A percentile compares a stretch with the other conserved stretches of the same genome.
Evolutionary conservation across 2,113 vertebrate species (phyloP).

Genomic region (Callocephalon fimbriatum): DNA sequence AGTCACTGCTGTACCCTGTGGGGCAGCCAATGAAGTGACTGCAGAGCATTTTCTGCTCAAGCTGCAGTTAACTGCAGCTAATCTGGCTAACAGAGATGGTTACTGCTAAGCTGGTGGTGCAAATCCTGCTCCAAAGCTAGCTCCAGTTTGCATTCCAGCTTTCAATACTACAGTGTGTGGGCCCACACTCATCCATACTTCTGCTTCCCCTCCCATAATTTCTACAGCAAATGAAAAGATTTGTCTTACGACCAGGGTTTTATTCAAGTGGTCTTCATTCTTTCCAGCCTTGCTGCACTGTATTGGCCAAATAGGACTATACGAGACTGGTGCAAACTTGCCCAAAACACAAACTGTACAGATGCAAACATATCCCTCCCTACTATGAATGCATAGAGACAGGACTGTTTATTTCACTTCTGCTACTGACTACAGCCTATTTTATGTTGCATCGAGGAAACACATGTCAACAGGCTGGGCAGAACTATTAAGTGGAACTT

Average conservation of each 20-base stretch:
- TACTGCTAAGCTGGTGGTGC: too few relatives aligned
- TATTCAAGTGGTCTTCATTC: not conserved
- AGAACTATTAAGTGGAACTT: not conserved
- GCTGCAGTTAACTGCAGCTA: not conserved
- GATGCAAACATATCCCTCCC: not conserved
- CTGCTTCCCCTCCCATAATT: not conserved
- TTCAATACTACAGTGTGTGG: not conserved
- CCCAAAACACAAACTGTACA: not conserved
- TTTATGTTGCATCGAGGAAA: not conserved
- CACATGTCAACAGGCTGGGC: fast-evolving
- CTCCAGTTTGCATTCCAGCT: not conserved
- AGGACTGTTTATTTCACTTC: not conserved
- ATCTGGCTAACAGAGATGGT: not conserved
- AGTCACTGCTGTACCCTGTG: not conserved
- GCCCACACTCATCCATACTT: not conserved
- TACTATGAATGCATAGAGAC: fast-evolving
- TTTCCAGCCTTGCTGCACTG: fast-evolving
- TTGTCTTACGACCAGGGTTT: not conserved
- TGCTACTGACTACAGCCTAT: fast-evolving
- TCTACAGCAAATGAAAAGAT: not conserved
- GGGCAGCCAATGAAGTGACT: not conserved
- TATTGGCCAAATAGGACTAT: fast-evolving
- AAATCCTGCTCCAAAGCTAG: not conserved
- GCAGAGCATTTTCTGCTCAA: not conserved
- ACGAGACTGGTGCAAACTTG: not conserved